A percentile compares a stretch with the other conserved stretches of the same genome.
Evolutionary conservation across 2,888 invertebrate genomes (phyloP).

Genomic region (Brassicogethes aeneus): DNA sequence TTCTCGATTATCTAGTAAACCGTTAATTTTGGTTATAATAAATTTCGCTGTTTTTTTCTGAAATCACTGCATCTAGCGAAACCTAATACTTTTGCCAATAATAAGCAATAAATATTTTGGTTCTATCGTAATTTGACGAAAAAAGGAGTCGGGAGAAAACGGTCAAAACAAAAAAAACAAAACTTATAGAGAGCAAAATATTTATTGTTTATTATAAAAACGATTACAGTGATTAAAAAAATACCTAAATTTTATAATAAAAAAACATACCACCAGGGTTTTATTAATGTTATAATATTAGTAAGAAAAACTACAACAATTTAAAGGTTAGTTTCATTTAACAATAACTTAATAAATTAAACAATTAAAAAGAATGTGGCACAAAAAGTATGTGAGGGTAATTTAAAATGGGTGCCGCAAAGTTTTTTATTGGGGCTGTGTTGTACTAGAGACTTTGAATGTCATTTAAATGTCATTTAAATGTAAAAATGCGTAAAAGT

Average conservation of each 20-base stretch:
- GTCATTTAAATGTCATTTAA: too few species aligned
- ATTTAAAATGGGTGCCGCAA: too few species aligned
- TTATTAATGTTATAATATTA: not conserved
- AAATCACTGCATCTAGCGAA: too few species aligned
- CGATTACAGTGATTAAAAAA: conserved; percentile 11
- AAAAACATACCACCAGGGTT: not conserved
- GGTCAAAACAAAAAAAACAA: conserved; percentile 25
- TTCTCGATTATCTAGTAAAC: too few species aligned
- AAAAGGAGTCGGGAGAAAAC: conserved; percentile 15
- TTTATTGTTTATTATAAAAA: conserved; percentile 42
- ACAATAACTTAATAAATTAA: not conserved
- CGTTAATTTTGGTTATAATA: too few species aligned
- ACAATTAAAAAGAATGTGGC: not conserved
- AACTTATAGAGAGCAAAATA: conserved; percentile 33
- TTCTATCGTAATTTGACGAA: conserved; percentile 10
- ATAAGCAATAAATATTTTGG: conserved; percentile 36
- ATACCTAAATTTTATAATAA: not conserved
- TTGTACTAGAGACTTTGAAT: too few species aligned
- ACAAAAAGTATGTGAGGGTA: not conserved
- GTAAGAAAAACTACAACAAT: not conserved
- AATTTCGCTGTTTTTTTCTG: too few species aligned
- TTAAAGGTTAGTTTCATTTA: not conserved
- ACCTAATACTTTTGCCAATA: conserved; percentile 12
- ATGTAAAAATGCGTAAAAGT: too few species aligned
- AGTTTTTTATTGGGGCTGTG: too few species aligned